phyloP scores from a whole-genome alignment of 2,113 vertebrate genomes.

The Anser cygnoides region DNA sequence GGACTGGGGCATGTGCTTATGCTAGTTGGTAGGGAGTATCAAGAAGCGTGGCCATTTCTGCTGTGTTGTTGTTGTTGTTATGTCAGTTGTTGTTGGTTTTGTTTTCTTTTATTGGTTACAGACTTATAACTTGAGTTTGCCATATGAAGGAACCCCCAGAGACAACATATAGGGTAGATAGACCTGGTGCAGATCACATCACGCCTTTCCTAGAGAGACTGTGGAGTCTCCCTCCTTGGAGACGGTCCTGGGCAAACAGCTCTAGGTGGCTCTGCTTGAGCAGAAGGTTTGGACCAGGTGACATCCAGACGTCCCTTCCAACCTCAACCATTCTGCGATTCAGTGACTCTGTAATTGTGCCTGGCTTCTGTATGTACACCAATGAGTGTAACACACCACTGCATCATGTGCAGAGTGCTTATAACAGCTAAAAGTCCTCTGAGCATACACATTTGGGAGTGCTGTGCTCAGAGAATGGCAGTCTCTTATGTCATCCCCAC shows the following conservation, averaged over 20 bases:
- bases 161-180: not conserved
- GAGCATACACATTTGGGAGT: not conserved
- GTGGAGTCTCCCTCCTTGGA: not conserved
- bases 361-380: not conserved
- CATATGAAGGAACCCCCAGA: not conserved
- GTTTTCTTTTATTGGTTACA: not conserved
- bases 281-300: not conserved
- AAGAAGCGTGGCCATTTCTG: not conserved
- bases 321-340: not conserved
- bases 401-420: not conserved
- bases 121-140: not conserved
- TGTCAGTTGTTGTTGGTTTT: not conserved
- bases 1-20: not conserved
- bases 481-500: fast-evolving
- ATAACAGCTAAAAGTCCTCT: not conserved
- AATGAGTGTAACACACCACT: not conserved
- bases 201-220: not conserved
- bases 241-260: not conserved
- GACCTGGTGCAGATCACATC: not conserved
- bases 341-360: not conserved
- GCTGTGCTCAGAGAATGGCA: not conserved
- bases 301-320: not conserved
- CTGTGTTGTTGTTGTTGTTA: not conserved
- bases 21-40: not conserved
- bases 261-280: not conserved